Percentiles rank a stretch among this genome's conserved stretches.
These are phyloP conservation scores for Romanogobio albipinnatus DNA, from an alignment of 2,113 vertebrate species.

Conservation along the genomic window DNA sequence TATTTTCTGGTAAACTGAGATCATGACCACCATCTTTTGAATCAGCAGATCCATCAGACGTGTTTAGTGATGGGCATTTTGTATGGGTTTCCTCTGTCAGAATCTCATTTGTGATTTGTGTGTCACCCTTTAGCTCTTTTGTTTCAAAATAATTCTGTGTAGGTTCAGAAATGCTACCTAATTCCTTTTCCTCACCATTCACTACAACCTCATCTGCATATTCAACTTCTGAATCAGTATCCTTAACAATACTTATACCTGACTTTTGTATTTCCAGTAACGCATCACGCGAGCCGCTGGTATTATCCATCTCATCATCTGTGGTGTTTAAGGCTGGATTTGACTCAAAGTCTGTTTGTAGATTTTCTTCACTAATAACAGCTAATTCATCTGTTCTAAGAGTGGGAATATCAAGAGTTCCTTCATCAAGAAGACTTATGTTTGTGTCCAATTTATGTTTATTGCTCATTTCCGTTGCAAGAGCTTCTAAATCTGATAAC, in stretches of 20 bases:
- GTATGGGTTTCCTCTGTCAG: neutral
- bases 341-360: conserved; percentile 1
- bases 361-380: neutral
- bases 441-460: neutral
- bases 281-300: neutral
- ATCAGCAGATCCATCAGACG: neutral
- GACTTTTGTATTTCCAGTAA: neutral
- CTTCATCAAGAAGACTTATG: neutral
- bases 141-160: conserved; percentile 31
- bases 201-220: neutral
- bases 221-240: neutral
- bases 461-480: conserved; percentile 1
- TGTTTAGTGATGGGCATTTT: neutral
- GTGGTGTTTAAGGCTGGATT: neutral
- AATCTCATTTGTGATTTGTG: neutral
- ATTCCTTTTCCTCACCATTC: neutral
- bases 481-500: conserved; percentile 12
- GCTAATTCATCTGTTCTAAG: neutral
- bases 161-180: neutral
- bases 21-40: neutral
- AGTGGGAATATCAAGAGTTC: neutral
- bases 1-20: neutral
- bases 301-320: conserved; percentile 13
- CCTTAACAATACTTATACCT: neutral
- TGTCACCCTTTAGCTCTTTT: conserved; percentile 1